Evolutionary conservation across 2,797 vertebrate genomes (phyloP).

Genomic region (Naso thynnoides): DNA sequence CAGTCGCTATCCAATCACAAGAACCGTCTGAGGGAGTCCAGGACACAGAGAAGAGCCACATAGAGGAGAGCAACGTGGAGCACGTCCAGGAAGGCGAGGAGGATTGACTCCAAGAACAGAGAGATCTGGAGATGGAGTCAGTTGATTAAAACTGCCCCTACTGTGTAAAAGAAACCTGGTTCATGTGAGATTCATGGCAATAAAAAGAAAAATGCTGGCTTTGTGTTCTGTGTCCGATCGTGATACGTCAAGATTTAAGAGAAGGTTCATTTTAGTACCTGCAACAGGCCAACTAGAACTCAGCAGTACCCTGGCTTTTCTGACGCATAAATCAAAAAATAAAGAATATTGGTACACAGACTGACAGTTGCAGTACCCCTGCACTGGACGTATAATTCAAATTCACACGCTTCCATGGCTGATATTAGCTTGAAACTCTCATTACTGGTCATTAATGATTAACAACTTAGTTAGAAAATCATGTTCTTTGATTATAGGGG

Average conservation of each 20-base stretch:
- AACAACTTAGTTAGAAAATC: background rate
- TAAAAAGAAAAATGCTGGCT: conserved; percentile 62
- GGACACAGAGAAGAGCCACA: conserved; percentile 50
- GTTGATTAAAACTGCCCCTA: conserved; percentile 77
- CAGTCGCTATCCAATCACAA: conserved; percentile 50
- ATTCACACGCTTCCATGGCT: no score
- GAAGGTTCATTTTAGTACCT: background rate
- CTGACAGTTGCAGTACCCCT: background rate
- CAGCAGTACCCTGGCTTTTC: conserved; percentile 11
- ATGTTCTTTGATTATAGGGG: background rate
- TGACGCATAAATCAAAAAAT: conserved; percentile 7
- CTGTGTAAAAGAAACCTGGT: conserved; percentile 36
- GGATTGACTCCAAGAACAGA: conserved; percentile 68
- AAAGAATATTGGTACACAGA: background rate
- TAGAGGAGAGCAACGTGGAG: conserved; percentile 34
- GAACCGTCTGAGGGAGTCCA: conserved; percentile 58
- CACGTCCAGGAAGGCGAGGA: conserved; percentile 48
- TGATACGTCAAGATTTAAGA: conserved; percentile 22
- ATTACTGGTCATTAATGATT: background rate
- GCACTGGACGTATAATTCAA: no score
- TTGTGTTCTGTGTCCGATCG: conserved; percentile 47
- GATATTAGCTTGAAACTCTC: no score
- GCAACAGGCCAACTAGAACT: background rate
- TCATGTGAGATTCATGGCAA: conserved; percentile 56
- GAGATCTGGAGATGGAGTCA: conserved; percentile 81